Percentiles rank a stretch among this genome's conserved stretches.
Conservation (phyloP, 2,113 vertebrate species). For the Arothron firmamentum region DNA sequence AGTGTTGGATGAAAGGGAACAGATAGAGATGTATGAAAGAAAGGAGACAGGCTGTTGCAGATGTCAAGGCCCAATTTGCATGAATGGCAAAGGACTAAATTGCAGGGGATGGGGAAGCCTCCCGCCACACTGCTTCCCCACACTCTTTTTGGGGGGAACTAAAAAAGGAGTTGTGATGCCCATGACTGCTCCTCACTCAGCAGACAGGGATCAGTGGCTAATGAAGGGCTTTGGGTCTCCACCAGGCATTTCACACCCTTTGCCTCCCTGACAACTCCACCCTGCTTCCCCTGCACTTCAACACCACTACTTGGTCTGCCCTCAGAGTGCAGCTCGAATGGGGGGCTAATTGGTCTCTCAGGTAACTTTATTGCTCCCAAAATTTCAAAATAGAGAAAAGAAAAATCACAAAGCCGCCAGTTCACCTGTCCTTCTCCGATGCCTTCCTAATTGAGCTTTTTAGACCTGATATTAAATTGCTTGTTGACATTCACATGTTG, state of each 20-base stretch:
- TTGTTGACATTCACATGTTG: conserved; percentile 42
- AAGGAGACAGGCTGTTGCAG: conserved; percentile 70
- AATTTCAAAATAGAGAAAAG: conserved; percentile 69
- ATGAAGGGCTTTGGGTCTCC: conserved; percentile 70
- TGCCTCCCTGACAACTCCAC: conserved; percentile 74
- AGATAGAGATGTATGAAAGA: conserved; percentile 73
- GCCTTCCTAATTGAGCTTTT: conserved; percentile 7
- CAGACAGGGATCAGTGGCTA: conserved; percentile 77
- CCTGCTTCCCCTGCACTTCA: conserved; percentile 64
- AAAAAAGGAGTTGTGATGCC: conserved; percentile 70
- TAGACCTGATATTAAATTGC: conserved; percentile 17
- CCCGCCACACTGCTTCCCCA: conserved; percentile 46
- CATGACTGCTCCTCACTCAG: conserved; percentile 70
- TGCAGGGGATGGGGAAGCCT: conserved; percentile 68
- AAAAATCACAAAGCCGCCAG: conserved; percentile 40
- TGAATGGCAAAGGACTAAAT: conserved; percentile 76
- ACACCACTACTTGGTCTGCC: conserved; percentile 51
- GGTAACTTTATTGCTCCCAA: conserved; percentile 73
- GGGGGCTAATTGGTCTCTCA: conserved; percentile 80
- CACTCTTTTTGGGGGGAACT: conserved; percentile 40
- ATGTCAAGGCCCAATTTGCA: conserved; percentile 76
- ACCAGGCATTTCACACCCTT: conserved; percentile 76
- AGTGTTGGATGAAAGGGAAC: conserved; percentile 46
- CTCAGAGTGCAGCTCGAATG: conserved; percentile 67
- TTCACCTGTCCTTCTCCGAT: neutral